Base-by-base conservation (phyloP, 2,888 invertebrate species). In the Yponomeuta evonymella region DNA sequence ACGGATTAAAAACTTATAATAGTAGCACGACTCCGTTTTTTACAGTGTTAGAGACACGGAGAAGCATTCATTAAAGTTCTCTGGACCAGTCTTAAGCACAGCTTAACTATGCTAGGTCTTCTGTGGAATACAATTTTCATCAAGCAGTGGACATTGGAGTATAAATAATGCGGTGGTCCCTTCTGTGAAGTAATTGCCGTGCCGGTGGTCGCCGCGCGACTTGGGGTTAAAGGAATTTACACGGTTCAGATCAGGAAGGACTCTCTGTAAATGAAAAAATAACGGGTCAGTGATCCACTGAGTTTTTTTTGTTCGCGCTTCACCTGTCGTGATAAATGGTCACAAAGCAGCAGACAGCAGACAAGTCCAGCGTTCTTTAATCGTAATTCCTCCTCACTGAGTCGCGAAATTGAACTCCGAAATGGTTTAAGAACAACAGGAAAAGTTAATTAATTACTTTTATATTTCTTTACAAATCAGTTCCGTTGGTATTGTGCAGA, bases 191-290 rank as follows among this genome's bases (percentile, higher is more conserved):
- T 70, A 66, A 70, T 70, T 70, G 66, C 29, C 43, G 43, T 69
- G 72, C 62, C 67, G 66, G 68, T 71, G 70, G 70, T 70, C 72
- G 70, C 72, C 70, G 71, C 69, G 67, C 70, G 67, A 70, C 72
- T 70, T 71, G 76, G 79, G 76, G 78, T 79, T 80, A 79, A 81
- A 81, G 77, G 78, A 81, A 80, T 83, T 85, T 84, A 83, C 81
- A 84, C 81, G 83, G 83, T 81, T 81, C 83, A 87, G 85, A 86
- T 87, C 84, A 86, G 82, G 80, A 79, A 81, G 82, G 84, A 85
- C 80, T 81, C 82, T 83, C 79, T 81, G 86, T 84, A 88, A 88
- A 89, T 88, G 85, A 87, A 86, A 88, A 88, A 86, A 85, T 81
- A 84, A 83, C 88, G 87, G 89, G 86, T 88, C 88, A 89, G 84